Evolutionary conservation across 2,797 vertebrate species (phyloP).

Genomic region (Pyrocephalus nanus): DNA sequence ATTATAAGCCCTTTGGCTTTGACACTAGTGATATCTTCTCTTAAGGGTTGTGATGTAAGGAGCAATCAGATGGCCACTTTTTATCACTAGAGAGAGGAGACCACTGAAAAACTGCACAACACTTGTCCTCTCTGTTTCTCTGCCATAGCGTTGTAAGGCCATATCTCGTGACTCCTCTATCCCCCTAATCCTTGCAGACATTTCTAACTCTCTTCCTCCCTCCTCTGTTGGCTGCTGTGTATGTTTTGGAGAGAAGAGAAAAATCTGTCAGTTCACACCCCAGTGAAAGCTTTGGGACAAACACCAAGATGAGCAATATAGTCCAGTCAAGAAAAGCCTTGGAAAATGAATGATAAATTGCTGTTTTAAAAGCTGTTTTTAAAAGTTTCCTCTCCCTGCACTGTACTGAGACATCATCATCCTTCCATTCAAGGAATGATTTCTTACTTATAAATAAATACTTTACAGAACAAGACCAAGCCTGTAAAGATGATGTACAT

Average conservation of each 20-base stretch:
- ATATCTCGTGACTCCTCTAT: neutral
- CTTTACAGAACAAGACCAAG: slow-evolving; percentile 77
- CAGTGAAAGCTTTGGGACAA: neutral
- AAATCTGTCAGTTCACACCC: neutral
- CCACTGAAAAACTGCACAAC: neutral
- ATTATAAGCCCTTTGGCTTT: neutral
- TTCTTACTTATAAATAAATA: neutral
- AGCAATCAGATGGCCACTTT: neutral
- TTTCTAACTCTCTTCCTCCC: neutral
- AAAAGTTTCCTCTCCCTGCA: neutral
- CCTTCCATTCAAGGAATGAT: neutral
- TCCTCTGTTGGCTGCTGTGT: neutral
- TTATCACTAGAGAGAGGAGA: neutral
- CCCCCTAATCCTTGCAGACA: neutral
- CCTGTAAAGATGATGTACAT: slow-evolving; percentile 84
- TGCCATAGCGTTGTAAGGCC: neutral
- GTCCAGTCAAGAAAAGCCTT: neutral
- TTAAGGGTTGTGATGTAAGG: neutral
- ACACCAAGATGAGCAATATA: neutral
- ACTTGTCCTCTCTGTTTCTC: neutral
- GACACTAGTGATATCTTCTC: neutral
- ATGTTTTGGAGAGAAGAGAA: neutral
- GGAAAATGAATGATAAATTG: neutral
- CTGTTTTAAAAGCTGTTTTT: neutral
- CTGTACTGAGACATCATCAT: neutral